Evolutionary conservation across 2,113 vertebrate genomes (phyloP).

Genomic region (Herpetotheres cachinnans): DNA sequence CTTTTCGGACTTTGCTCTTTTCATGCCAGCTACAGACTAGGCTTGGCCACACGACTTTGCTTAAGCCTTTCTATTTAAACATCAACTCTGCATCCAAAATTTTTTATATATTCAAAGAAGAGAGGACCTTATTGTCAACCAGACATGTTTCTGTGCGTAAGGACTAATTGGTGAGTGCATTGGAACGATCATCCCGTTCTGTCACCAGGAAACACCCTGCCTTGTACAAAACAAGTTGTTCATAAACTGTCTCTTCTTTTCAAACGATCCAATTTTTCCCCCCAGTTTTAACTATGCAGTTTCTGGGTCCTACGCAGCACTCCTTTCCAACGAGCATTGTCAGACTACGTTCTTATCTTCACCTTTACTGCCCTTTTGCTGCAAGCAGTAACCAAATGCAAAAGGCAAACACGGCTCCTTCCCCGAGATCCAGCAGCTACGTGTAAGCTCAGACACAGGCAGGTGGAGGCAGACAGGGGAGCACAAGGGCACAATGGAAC

Average conservation of each 20-base stretch:
- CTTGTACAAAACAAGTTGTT: not conserved
- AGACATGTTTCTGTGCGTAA: not conserved
- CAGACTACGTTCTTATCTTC: not conserved
- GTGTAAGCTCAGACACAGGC: not conserved
- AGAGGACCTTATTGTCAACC: not conserved
- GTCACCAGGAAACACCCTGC: not conserved
- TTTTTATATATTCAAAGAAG: not conserved
- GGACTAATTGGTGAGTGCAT: not conserved
- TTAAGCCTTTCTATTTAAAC: not conserved
- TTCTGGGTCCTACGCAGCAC: not conserved
- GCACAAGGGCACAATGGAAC: slow-evolving; percentile 40
- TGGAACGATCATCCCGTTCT: not conserved
- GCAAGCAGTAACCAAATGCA: not conserved
- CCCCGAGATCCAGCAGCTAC: fast-evolving
- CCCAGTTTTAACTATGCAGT: not conserved
- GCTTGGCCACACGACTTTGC: not conserved
- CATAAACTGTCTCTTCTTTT: not conserved
- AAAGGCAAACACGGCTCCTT: not conserved
- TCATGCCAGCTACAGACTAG: not conserved
- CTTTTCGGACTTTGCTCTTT: not conserved
- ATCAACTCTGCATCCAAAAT: fast-evolving
- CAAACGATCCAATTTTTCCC: not conserved
- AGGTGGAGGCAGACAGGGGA: slow-evolving; percentile 2
- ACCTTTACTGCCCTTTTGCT: not conserved
- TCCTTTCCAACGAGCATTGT: not conserved